Conservation (phyloP, 2,888 invertebrate genomes). For the Thalpophila matura region DNA sequence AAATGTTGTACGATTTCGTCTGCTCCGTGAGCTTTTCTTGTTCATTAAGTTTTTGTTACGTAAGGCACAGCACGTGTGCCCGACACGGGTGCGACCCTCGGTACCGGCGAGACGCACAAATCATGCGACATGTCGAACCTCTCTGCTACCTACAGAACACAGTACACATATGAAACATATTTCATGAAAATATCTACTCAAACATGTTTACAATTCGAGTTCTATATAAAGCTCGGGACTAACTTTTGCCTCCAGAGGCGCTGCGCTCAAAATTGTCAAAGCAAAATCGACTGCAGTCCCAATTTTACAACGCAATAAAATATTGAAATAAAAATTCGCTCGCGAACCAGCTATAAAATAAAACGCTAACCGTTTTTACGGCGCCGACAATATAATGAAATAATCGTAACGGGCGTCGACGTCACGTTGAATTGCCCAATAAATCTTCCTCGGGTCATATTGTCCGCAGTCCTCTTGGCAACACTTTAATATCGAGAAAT, state of each 20-base stretch:
- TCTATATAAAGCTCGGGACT: constrained; percentile 35
- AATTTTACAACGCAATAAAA: constrained; percentile 88
- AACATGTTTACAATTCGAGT: constrained; percentile 34
- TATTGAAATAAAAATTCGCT: constrained; percentile 88
- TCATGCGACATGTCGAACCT: constrained; percentile 80
- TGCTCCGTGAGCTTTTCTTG: no score
- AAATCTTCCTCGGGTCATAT: constrained; percentile 91
- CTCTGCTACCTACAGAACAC: constrained; percentile 31
- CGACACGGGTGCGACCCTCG: constrained; percentile 80
- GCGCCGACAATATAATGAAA: constrained; percentile 90
- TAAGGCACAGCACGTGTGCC: constrained; percentile 76
- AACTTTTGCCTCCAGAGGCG: constrained; percentile 67
- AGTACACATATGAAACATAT: constrained; percentile 21
- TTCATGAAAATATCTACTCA: constrained; percentile 18
- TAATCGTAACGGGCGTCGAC: constrained; percentile 89
- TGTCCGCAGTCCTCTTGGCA: constrained; percentile 89
- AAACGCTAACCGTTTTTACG: constrained; percentile 89
- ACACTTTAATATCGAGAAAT: constrained; percentile 91
- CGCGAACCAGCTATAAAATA: constrained; percentile 87
- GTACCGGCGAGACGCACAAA: constrained; percentile 82
- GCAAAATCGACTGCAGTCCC: constrained; percentile 75
- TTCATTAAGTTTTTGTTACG: constrained; percentile 56
- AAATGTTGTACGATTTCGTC: constrained; percentile 37
- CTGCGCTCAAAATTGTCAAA: constrained; percentile 75
- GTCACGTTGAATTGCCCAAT: constrained; percentile 88